Conservation (phyloP, 2,113 vertebrate genomes). For the Tamias sibiricus region DNA sequence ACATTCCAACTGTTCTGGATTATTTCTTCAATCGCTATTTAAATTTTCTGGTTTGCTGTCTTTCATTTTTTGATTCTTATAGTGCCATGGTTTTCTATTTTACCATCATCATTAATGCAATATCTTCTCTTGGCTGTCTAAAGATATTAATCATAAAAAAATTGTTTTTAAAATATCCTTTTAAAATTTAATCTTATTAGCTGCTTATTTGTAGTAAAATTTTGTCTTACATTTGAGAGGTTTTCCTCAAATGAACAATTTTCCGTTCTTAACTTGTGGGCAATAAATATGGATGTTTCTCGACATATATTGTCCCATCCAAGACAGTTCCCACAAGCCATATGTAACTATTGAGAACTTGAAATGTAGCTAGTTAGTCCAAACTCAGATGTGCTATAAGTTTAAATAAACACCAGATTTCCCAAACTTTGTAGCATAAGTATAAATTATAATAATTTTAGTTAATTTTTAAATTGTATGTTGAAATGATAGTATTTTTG, state of each 20-base stretch:
- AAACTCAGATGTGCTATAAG: background rate
- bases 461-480: background rate
- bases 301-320: too few species aligned
- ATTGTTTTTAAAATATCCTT: background rate
- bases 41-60: background rate
- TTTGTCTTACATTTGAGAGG: background rate
- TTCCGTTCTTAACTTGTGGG: background rate
- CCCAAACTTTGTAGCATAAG: background rate
- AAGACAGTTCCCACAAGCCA: too few species aligned
- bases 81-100: background rate
- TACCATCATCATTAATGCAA: background rate
- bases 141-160: background rate
- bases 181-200: background rate
- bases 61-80: background rate
- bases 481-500: background rate
- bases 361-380: background rate
- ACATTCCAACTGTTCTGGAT: background rate
- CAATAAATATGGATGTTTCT: background rate
- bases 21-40: background rate
- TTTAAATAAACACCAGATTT: background rate
- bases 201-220: background rate
- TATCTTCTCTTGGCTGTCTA: background rate
- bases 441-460: background rate
- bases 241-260: background rate
- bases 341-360: too few species aligned